phyloP scores from a whole-genome alignment of 1,140 invertebrate genomes.

The Zaprionus capensis region DNA sequence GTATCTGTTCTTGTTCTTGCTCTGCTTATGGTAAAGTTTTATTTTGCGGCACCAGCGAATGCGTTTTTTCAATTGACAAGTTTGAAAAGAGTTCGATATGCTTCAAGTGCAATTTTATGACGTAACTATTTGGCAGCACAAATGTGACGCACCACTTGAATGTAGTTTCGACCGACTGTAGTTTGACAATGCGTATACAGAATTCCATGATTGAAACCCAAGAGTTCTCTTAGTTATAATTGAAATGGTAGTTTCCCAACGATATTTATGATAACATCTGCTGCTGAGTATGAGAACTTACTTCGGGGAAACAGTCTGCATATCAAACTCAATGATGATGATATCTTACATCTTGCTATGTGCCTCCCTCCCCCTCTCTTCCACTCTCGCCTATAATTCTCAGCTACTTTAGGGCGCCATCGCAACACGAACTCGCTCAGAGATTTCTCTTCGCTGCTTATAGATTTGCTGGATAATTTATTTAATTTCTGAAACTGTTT shows the following conservation, averaged over 20 bases:
- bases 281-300: neutral
- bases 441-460: constrained; percentile 13
- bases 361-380: neutral
- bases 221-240: neutral
- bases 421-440: neutral
- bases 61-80: constrained; percentile 51
- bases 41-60: constrained; percentile 33
- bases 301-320: neutral
- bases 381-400: neutral
- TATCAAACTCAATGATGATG: constrained; percentile 7
- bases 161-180: neutral
- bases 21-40: constrained; percentile 35
- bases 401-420: neutral
- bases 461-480: constrained; percentile 33
- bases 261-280: constrained; percentile 4
- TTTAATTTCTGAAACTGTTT: constrained; percentile 38
- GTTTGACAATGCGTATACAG: neutral
- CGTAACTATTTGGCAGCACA: neutral
- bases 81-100: constrained; percentile 25
- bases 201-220: neutral
- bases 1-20: constrained; percentile 13
- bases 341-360: neutral
- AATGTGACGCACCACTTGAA: neutral
- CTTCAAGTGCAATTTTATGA: constrained; percentile 19
- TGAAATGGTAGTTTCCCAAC: neutral